A percentile compares a stretch with the other conserved stretches of the same genome.
These are phyloP conservation scores for Allolobophora icterica DNA, from an alignment of 2,888 invertebrate species.

Conservation along the genomic window DNA sequence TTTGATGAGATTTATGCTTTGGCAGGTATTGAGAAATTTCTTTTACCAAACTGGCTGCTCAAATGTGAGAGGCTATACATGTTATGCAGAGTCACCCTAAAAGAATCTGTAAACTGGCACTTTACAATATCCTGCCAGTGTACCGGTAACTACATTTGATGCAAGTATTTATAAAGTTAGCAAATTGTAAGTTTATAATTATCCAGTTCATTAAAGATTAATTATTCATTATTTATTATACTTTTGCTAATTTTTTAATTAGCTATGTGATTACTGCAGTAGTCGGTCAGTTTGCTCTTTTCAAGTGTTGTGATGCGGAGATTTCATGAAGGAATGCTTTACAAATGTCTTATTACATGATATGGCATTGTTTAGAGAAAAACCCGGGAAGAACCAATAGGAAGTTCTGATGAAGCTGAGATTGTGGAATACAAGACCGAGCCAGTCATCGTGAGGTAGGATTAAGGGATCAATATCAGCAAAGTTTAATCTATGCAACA, in stretches of 20 bases:
- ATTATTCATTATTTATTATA: not conserved
- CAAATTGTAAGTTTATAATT: not conserved
- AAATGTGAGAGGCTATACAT: not conserved
- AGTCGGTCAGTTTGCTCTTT: not conserved
- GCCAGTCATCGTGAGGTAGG: not conserved
- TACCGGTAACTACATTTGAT: not conserved
- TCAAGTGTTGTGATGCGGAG: not conserved
- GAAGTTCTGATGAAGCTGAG: constrained; percentile 36
- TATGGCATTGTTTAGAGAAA: not conserved
- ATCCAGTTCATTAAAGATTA: too few relatives aligned
- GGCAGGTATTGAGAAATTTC: too few relatives aligned
- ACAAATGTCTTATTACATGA: not conserved
- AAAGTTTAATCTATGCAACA: not conserved
- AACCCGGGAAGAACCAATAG: constrained; percentile 27
- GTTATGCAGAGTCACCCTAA: not conserved
- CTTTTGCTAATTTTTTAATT: not conserved
- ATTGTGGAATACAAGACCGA: not conserved
- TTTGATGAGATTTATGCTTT: too few relatives aligned
- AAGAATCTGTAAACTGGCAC: not conserved
- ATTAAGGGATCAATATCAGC: not conserved
- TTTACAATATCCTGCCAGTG: too few relatives aligned
- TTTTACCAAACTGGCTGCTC: not conserved
- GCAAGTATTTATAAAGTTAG: not conserved
- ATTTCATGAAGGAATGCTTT: not conserved
- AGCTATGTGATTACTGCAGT: not conserved